Base-by-base conservation (phyloP, 1,140 invertebrate species). In the Aphis craccivora region DNA sequence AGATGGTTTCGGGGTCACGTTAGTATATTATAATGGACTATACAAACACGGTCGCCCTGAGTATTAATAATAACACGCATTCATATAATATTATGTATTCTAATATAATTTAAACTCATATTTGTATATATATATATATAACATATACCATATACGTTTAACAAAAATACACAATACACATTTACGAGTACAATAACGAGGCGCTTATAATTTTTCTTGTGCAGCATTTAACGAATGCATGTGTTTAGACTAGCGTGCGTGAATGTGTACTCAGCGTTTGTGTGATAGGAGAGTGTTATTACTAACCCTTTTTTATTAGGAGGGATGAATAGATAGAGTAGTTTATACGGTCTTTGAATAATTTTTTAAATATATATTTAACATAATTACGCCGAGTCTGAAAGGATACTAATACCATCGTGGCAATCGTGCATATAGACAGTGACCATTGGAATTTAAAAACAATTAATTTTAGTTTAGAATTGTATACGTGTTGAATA, bases 1-100 rank as follows among this genome's bases (percentile, higher is more conserved):
- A 89, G 88, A 89, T 89, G 88, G 88, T 89, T 55, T 53, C 23
- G 48, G 48, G n/a, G 88, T 89, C 88, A 89, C 35, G 48, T n/a
- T n/a, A n/a, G n/a, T 53, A 23, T 35, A 53, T 11, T 40, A 40
- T 55, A 55, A 89, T 55, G 48, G 88, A 35, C 86, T 45, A 45
- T 45, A 37, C 88, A 87, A 87, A 87, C 45, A 86, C 60, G 14
- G 60, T 76, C 60, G n/a, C n/a, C 45, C 11, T 22, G 20, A 6
- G 86, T 48, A 87, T 48, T 87, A 87, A 48, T 87, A 87, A 87
- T 87, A 87, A 87, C 86, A 87, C 30, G 86, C 45, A 51, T 87
- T 87, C 86, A 87, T 87, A 35, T n/a, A 40, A 40, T 37, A 9
- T 37, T 37, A 9, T 37, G 14, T 84, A 84, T 40, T 40, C 9